Evolutionary conservation across 2,113 vertebrate species (phyloP).

Genomic region (Corythornis vintsioides): DNA sequence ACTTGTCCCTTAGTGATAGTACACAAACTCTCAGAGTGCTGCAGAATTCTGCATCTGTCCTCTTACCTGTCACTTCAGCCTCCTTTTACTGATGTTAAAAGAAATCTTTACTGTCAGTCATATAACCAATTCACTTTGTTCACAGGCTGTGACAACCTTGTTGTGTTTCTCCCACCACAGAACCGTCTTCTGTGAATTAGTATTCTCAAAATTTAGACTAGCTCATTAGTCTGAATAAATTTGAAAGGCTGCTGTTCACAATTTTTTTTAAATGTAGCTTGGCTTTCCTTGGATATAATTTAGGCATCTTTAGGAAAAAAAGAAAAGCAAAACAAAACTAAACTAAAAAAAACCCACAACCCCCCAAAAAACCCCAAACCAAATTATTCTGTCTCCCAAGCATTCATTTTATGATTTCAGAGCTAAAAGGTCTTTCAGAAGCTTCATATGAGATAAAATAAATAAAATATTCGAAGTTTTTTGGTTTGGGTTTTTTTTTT

Average conservation of each 20-base stretch:
- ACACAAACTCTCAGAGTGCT: constrained; percentile 82
- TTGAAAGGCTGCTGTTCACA: constrained; percentile 84
- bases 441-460: constrained; percentile 25
- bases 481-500: rapidly evolving
- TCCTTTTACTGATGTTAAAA: constrained; percentile 96
- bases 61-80: constrained; percentile 90
- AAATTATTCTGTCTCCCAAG: constrained; percentile 5
- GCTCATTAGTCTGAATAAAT: constrained; percentile 98
- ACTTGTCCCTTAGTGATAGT: constrained; percentile 77
- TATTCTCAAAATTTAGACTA: constrained; percentile 89
- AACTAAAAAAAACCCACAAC: not conserved
- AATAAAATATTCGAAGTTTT: constrained; percentile 8
- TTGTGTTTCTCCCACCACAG: constrained; percentile 77
- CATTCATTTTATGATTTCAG: constrained; percentile 49
- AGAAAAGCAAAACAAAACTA: not conserved
- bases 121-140: constrained; percentile 98
- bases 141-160: constrained; percentile 91
- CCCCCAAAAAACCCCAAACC: not conserved
- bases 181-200: constrained; percentile 79
- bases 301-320: constrained; percentile 66
- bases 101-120: constrained; percentile 98
- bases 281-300: constrained; percentile 73
- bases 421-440: constrained; percentile 36
- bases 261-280: constrained; percentile 45
- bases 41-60: constrained; percentile 84